These are phyloP conservation scores for Argyresthia goedartella DNA, from an alignment of 2,888 invertebrate genomes.

Conservation along the genomic window DNA sequence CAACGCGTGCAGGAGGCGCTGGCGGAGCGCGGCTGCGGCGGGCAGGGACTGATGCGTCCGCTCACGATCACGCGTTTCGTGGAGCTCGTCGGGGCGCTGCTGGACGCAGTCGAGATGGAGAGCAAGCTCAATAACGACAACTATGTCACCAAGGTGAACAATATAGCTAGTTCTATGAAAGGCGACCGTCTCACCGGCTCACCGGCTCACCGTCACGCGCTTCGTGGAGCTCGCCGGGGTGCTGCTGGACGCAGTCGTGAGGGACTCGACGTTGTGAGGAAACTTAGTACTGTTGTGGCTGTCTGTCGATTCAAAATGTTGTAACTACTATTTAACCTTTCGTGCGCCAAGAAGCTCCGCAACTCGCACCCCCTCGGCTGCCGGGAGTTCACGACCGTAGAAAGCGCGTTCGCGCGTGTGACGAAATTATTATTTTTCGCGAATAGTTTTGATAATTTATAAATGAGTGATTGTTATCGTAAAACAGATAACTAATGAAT, in stretches of 20 bases:
- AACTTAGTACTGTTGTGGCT: too few relatives aligned
- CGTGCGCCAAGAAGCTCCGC: too few relatives aligned
- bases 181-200: slow-evolving; percentile 27
- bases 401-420: too few relatives aligned
- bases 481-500: too few relatives aligned
- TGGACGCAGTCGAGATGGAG: slow-evolving; percentile 27
- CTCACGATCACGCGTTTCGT: slow-evolving; percentile 61
- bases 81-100: slow-evolving; percentile 36
- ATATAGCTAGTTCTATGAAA: too few relatives aligned
- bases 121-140: slow-evolving; percentile 47
- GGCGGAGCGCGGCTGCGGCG: slow-evolving; percentile 21
- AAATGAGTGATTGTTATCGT: too few relatives aligned
- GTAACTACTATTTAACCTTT: too few relatives aligned
- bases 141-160: slow-evolving; percentile 50
- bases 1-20: slow-evolving; percentile 20
- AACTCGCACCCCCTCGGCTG: too few relatives aligned
- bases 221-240: slow-evolving; percentile 46
- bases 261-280: slow-evolving; percentile 35
- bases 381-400: too few relatives aligned
- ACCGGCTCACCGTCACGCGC: slow-evolving; percentile 57
- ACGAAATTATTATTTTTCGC: too few relatives aligned
- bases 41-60: slow-evolving; percentile 37
- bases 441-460: too few relatives aligned
- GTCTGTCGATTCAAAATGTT: too few relatives aligned
- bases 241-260: slow-evolving; percentile 28